Percentiles rank a stretch among this genome's conserved stretches.
phyloP scores from a whole-genome alignment of 2,888 invertebrate species.

The Drosophila colorata region DNA sequence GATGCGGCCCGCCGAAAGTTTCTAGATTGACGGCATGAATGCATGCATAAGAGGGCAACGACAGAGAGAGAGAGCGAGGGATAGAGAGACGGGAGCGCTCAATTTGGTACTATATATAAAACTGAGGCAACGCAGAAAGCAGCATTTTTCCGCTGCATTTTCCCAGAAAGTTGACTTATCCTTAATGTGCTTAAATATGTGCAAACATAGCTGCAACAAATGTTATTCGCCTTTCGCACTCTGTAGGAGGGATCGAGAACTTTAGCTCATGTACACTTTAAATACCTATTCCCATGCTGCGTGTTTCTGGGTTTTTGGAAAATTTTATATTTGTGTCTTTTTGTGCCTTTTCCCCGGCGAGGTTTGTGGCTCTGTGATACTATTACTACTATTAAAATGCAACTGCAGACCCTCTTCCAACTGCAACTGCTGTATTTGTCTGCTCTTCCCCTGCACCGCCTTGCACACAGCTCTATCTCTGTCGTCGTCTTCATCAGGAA shows the following conservation, averaged over 20 bases:
- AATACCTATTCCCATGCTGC: constrained; percentile 8
- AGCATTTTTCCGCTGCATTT: constrained; percentile 57
- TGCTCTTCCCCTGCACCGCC: background rate
- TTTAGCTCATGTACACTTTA: constrained; percentile 5
- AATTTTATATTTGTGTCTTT: constrained; percentile 35
- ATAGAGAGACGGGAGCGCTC: background rate
- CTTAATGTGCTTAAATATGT: constrained; percentile 69
- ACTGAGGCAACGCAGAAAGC: constrained; percentile 38
- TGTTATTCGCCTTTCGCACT: constrained; percentile 64
- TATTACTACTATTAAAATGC: constrained; percentile 65
- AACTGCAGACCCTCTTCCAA: constrained; percentile 36
- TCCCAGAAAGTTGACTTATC: constrained; percentile 60
- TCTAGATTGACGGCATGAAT: constrained; percentile 54
- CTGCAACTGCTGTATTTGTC: constrained; percentile 21
- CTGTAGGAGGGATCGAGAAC: constrained; percentile 6
- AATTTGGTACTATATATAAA: constrained; percentile 23
- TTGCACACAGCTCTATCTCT: constrained; percentile 16
- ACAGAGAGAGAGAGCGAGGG: background rate
- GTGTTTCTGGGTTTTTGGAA: constrained; percentile 14
- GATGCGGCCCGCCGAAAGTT: constrained; percentile 42
- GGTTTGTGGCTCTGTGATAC: constrained; percentile 8
- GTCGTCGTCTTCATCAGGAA: constrained; percentile 51
- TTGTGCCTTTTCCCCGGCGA: constrained; percentile 22
- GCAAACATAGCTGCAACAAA: constrained; percentile 65
- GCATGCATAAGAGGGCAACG: constrained; percentile 31